phyloP scores from a whole-genome alignment of 2,797 vertebrate genomes.

The Melanotaenia trifasciata region DNA sequence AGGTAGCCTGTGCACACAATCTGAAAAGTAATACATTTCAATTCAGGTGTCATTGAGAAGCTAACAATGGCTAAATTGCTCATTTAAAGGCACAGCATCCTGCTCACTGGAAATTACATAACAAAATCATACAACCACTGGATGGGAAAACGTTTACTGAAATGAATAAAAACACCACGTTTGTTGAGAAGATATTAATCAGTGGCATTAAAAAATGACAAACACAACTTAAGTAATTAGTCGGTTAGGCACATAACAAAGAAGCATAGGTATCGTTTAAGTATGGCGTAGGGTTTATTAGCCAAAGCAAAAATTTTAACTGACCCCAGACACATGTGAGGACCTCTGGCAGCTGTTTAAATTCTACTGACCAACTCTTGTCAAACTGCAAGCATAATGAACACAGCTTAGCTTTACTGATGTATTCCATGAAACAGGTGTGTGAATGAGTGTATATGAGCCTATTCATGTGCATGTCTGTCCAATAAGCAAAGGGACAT shows the following conservation, averaged over 20 bases:
- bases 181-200: no score
- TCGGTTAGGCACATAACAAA: background rate
- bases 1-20: background rate
- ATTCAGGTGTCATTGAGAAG: background rate
- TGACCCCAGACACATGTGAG: background rate
- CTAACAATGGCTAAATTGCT: background rate
- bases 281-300: background rate
- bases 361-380: conserved; percentile 7
- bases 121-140: no score
- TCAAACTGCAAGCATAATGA: conserved; percentile 45
- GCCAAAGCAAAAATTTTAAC: background rate
- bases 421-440: conserved; percentile 60
- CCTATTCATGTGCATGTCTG: conserved; percentile 24
- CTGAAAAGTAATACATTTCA: no score
- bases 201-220: background rate
- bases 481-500: conserved; percentile 45
- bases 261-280: background rate
- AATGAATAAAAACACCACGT: no score
- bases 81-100: no score
- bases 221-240: background rate
- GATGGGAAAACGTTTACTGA: background rate
- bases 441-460: conserved; percentile 40
- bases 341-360: conserved; percentile 23
- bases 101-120: background rate
- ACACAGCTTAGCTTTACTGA: conserved; percentile 44